Conservation (phyloP, 2,113 vertebrate species). For the Siniperca chuatsi region DNA sequence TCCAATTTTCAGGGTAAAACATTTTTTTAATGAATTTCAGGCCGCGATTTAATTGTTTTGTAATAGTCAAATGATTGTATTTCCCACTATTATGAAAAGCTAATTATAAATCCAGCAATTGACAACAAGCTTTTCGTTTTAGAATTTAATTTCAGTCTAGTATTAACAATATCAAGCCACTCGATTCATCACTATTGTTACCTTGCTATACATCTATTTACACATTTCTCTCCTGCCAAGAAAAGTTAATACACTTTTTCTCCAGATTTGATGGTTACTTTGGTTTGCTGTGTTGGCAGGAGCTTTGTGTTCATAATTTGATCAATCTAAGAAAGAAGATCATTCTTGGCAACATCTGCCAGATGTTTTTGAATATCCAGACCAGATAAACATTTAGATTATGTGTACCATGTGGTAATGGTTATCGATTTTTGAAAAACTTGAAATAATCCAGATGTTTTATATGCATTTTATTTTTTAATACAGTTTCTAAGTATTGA, state of each 20-base stretch:
- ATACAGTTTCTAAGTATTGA: slow-evolving; percentile 62
- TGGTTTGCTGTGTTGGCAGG: slow-evolving; percentile 16
- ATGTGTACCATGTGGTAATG: slow-evolving; percentile 18
- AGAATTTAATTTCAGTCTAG: slow-evolving; percentile 8
- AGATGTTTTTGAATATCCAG: slow-evolving; percentile 22
- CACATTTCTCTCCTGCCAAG: slow-evolving; percentile 30
- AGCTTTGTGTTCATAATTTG: slow-evolving; percentile 20
- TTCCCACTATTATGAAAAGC: slow-evolving; percentile 5
- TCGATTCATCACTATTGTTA: background rate
- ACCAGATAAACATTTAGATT: slow-evolving; percentile 34
- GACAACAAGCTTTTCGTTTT: slow-evolving; percentile 22
- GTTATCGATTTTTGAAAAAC: slow-evolving; percentile 61
- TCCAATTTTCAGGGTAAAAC: slow-evolving; percentile 33
- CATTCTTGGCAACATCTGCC: slow-evolving; percentile 17
- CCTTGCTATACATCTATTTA: slow-evolving; percentile 6
- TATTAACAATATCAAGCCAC: background rate
- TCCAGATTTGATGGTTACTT: slow-evolving; percentile 7
- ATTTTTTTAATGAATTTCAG: slow-evolving; percentile 16
- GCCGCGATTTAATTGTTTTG: slow-evolving; percentile 3
- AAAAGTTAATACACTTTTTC: background rate
- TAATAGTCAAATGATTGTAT: slow-evolving; percentile 41
- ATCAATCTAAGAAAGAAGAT: background rate
- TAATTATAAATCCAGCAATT: background rate
- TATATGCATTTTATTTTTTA: slow-evolving; percentile 79
- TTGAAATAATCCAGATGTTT: slow-evolving; percentile 74